These are phyloP conservation scores for Morpho helenor DNA, from an alignment of 2,888 invertebrate genomes.

Conservation along the genomic window DNA sequence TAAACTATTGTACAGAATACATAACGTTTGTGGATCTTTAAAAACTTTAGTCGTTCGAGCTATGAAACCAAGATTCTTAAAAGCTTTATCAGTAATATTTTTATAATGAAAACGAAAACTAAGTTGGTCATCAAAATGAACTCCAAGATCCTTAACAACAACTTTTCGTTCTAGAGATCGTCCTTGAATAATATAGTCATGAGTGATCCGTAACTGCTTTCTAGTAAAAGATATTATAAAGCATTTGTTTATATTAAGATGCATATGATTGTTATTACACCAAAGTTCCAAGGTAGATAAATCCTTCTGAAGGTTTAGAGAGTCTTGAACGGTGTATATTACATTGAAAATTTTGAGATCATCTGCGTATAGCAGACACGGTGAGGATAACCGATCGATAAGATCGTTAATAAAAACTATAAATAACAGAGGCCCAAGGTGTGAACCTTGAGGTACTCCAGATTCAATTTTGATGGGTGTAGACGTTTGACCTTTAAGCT, in stretches of 20 bases:
- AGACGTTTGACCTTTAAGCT: too few relatives aligned
- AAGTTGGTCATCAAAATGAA: slow-evolving; percentile 1
- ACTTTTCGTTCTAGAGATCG: too few relatives aligned
- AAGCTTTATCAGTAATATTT: not conserved
- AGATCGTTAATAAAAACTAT: too few relatives aligned
- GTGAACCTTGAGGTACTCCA: too few relatives aligned
- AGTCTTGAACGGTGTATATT: not conserved
- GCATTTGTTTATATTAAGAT: slow-evolving; percentile 1
- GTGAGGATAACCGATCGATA: not conserved
- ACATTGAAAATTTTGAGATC: not conserved
- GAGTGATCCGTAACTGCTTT: too few relatives aligned
- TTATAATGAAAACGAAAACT: slow-evolving; percentile 1
- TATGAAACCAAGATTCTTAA: slow-evolving; percentile 2
- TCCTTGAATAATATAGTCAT: too few relatives aligned
- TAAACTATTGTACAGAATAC: not conserved
- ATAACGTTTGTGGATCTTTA: not conserved
- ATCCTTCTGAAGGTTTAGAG: not conserved
- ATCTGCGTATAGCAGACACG: not conserved
- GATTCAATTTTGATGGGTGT: too few relatives aligned
- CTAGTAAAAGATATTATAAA: not conserved
- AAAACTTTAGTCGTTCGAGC: not conserved
- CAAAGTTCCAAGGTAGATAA: not conserved
- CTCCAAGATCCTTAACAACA: not conserved
- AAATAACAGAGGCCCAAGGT: too few relatives aligned
- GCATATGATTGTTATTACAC: not conserved